Evolutionary conservation across 2,797 vertebrate species (phyloP).

Genomic region (Tamandua tetradactyla): DNA sequence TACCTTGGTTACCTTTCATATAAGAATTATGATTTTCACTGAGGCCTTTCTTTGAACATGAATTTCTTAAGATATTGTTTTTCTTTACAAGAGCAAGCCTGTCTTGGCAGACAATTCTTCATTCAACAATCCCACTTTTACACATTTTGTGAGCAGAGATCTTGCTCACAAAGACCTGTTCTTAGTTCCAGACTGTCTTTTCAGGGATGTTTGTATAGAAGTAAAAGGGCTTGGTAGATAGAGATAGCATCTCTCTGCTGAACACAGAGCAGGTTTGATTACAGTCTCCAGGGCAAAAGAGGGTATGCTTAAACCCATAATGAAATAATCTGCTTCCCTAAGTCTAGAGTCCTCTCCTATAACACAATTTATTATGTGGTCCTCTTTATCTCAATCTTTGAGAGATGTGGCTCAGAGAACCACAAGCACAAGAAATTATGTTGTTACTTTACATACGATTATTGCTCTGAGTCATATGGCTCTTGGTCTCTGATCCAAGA

Average conservation of each 20-base stretch:
- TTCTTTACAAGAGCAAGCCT: background rate
- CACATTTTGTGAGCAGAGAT: background rate
- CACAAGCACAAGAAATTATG: background rate
- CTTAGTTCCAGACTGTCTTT: background rate
- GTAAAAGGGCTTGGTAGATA: background rate
- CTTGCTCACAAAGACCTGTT: no score
- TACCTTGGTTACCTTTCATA: background rate
- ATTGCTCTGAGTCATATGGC: background rate
- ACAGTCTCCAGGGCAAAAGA: background rate
- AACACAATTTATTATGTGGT: background rate
- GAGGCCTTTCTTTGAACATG: background rate
- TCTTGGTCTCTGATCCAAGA: background rate
- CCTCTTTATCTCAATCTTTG: background rate
- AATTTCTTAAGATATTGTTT: background rate
- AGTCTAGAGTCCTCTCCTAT: background rate
- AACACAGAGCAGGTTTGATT: background rate
- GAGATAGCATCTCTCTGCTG: background rate
- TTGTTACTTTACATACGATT: background rate
- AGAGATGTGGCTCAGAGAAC: background rate
- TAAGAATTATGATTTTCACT: background rate
- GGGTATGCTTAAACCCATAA: background rate
- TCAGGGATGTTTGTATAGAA: background rate
- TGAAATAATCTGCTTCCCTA: background rate
- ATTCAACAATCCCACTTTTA: background rate
- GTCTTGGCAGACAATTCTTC: background rate